Base-by-base conservation (phyloP, 2,113 vertebrate species). In the Aptenodytes forsteri region DNA sequence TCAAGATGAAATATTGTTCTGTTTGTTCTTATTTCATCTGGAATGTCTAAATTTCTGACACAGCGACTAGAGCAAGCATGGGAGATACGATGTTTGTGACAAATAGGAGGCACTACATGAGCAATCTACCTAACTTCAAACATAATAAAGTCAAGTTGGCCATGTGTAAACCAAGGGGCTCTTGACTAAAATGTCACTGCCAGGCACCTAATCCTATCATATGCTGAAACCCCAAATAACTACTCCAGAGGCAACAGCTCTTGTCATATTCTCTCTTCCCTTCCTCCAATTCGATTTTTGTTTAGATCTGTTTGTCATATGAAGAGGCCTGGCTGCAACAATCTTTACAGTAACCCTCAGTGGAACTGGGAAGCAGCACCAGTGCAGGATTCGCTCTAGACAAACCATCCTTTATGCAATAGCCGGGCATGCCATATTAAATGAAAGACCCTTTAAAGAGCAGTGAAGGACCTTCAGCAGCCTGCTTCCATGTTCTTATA, bases 391-490 rank as follows among this genome's bases (percentile, higher is more conserved):
- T 97, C 29, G 44, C 87, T 93, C 78, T 40, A 93, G 92, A 98
- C 97, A 98, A 98, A 96, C 50, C 83, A 81, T 89, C 95, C 92
- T 98, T 98, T 98, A 98, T 98, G 90, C 89, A 83, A 67, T 7
- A 90, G 79, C 17, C 47, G 50, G 82, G 90, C 84, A 96, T 78
- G 96, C 78, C 52, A 29, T 47, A 30, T 22, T 85, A 93, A 97
- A 98, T 98, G 93, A 98, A 98, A 98, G 97, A 97, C 92, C 73
- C 92, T 97, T 98, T 98, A 98, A 98, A 97, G 91, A 96, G 95
- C 90, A 95, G 83, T n/a, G 78, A 98, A 97, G 96, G 95, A 89
- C 92, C 93, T 97, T 96, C 81, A 96, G 87, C 90, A 97, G 96
- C 83, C 96, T 93, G 83, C 90, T 97, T 92, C 97, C 89, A 94